Percentiles rank a stretch among this genome's conserved stretches.
These are phyloP conservation scores for Rhinoderma darwinii DNA, from an alignment of 2,113 vertebrate genomes.

Conservation along the genomic window DNA sequence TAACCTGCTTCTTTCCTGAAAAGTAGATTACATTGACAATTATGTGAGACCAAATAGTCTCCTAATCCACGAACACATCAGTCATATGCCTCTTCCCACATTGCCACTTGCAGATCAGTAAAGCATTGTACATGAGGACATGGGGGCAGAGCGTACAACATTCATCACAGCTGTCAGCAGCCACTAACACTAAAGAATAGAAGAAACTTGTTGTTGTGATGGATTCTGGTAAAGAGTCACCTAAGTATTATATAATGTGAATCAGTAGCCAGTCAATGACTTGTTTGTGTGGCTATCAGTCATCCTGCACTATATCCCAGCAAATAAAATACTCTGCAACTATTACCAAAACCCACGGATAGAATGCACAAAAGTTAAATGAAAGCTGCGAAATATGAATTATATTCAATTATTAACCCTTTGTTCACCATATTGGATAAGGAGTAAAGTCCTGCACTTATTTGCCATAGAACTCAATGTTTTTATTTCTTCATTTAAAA, in stretches of 20 bases:
- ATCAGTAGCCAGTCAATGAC: slow-evolving; percentile 1
- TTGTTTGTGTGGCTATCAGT: not conserved
- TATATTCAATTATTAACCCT: not conserved
- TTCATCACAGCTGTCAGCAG: slow-evolving; percentile 43
- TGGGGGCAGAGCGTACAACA: slow-evolving; percentile 10
- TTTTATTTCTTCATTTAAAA: no score
- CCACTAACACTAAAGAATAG: slow-evolving; percentile 19
- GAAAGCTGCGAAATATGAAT: not conserved
- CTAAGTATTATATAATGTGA: not conserved
- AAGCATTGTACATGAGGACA: slow-evolving; percentile 9
- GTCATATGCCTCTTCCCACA: slow-evolving; percentile 14
- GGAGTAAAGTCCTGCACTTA: no score
- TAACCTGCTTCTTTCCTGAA: not conserved
- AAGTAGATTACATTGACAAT: not conserved
- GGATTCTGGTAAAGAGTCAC: slow-evolving; percentile 11
- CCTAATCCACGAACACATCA: slow-evolving; percentile 1
- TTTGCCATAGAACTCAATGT: no score
- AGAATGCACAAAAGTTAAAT: not conserved
- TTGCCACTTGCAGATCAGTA: slow-evolving; percentile 6
- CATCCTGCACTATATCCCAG: not conserved
- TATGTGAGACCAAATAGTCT: slow-evolving; percentile 12
- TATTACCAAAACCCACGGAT: not conserved
- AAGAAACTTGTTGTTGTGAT: not conserved
- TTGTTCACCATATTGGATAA: no score
- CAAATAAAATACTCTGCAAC: not conserved